Conservation (phyloP, 1,140 invertebrate species). For the Lanistes nyassanus region DNA sequence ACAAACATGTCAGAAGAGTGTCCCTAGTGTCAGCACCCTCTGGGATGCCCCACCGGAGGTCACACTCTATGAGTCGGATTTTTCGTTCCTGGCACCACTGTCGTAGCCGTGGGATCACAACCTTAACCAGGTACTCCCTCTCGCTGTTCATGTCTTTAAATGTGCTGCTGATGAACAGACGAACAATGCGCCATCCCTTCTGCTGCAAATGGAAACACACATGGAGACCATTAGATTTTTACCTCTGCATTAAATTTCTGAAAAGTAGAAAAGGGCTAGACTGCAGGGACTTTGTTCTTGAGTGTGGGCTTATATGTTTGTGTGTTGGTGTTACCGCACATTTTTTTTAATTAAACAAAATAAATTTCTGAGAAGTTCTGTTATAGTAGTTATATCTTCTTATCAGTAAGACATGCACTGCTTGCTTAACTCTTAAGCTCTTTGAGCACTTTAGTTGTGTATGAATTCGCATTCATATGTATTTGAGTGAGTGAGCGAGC, state of each 20-base stretch:
- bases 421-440: no score
- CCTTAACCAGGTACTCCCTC: conserved; percentile 53
- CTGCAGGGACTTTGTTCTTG: no score
- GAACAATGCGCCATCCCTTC: conserved; percentile 48
- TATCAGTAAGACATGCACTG: no score
- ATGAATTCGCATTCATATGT: no score
- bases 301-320: no score
- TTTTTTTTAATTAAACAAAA: no score
- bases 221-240: background rate
- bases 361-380: no score
- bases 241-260: background rate
- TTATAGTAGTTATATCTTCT: no score
- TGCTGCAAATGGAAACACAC: conserved; percentile 22
- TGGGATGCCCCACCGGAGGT: conserved; percentile 49
- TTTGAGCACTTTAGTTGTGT: no score
- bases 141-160: conserved; percentile 59
- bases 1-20: conserved; percentile 35
- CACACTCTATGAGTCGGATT: conserved; percentile 49
- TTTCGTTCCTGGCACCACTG: conserved; percentile 47
- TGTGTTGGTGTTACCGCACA: no score
- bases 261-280: background rate
- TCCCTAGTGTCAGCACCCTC: conserved; percentile 37
- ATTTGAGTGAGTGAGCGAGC: no score
- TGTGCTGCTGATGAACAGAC: conserved; percentile 58
- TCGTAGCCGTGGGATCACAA: conserved; percentile 44